Evolutionary conservation across 2,797 vertebrate species (phyloP).

Genomic region (Chloroceryle inda): DNA sequence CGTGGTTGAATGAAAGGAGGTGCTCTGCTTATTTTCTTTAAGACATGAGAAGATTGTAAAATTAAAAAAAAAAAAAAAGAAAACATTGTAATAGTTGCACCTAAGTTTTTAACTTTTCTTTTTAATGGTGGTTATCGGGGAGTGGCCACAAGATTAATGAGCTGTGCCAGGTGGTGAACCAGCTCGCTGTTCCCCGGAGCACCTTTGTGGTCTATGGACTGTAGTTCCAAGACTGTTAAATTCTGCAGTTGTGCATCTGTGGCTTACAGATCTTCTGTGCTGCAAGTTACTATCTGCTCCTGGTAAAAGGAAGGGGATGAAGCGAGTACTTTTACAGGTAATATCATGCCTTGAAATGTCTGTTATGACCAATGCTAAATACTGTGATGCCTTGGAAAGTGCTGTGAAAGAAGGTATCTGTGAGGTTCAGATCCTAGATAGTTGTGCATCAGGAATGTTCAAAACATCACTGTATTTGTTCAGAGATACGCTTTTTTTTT

Average conservation of each 20-base stretch:
- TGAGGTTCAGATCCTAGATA: neutral
- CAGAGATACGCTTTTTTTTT: neutral
- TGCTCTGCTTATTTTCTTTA: neutral
- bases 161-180: rapidly evolving
- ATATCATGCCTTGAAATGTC: neutral
- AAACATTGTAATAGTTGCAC: neutral
- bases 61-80: neutral
- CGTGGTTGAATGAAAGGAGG: neutral
- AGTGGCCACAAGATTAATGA: neutral
- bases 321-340: neutral
- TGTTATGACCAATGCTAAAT: neutral
- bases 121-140: neutral
- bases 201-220: neutral
- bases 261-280: neutral
- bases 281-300: neutral
- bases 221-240: neutral
- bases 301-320: neutral
- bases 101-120: neutral
- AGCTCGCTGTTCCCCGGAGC: neutral
- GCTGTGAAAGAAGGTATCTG: neutral
- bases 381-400: neutral
- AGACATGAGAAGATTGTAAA: neutral
- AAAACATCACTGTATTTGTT: neutral
- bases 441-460: neutral
- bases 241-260: neutral